These are phyloP conservation scores for Tetrao urogallus DNA, from an alignment of 2,113 vertebrate genomes.

Conservation along the genomic window DNA sequence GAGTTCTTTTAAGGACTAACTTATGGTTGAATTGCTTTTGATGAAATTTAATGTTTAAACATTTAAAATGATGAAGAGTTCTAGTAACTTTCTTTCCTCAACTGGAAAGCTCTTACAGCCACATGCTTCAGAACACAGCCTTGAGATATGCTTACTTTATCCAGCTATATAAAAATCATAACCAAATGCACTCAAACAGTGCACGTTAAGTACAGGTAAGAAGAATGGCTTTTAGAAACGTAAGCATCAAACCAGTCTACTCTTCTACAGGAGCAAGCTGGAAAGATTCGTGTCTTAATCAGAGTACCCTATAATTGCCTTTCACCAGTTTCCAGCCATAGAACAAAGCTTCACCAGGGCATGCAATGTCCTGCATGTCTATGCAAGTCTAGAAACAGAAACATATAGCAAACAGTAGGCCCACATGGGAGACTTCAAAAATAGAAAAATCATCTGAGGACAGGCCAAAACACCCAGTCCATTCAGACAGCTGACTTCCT, in stretches of 20 bases:
- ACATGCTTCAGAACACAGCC: not conserved
- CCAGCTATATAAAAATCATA: not conserved
- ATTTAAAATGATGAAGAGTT: too few relatives aligned
- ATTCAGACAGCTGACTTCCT: not conserved
- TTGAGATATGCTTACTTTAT: not conserved
- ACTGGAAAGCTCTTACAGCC: not conserved
- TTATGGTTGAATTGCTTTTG: not conserved
- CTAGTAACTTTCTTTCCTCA: not conserved
- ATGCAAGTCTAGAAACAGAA: not conserved
- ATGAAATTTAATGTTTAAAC: not conserved
- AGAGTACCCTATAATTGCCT: not conserved
- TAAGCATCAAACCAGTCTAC: not conserved
- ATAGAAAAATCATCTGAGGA: not conserved
- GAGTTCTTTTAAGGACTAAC: not conserved
- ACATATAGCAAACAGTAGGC: fast-evolving
- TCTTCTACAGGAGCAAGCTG: not conserved
- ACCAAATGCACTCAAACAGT: not conserved
- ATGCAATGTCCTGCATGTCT: too few relatives aligned
- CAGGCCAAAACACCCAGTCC: not conserved
- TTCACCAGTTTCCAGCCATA: not conserved
- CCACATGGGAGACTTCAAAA: not conserved
- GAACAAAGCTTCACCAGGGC: not conserved
- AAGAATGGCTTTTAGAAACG: fast-evolving
- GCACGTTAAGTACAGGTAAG: not conserved
- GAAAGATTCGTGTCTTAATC: not conserved